Base-by-base conservation (phyloP, 2,113 vertebrate species). In the Aldabrachelys gigantea region DNA sequence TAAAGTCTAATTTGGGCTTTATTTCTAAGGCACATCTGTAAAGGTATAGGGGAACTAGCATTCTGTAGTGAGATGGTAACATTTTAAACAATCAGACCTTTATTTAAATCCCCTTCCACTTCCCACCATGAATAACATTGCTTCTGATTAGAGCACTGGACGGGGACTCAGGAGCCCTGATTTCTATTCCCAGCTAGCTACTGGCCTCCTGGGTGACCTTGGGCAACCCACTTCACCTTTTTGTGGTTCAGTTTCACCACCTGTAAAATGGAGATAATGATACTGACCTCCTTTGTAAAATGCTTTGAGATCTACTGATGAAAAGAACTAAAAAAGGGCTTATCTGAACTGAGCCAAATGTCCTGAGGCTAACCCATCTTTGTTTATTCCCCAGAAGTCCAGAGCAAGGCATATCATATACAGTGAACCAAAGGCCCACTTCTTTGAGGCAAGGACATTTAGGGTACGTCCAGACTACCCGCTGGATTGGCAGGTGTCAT, bases 21-120 rank as follows among this genome's bases (percentile, higher is more conserved):
- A 82, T 31, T 95, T 90, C n/a, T 95, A 59, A 87, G 90, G 82
- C 27, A 90, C 21, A 91, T 72, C 53, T 92, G 56, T 91, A 53
- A 89, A 38, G 6, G 21, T 6, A 31, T 13, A 29, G 29, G 59
- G 31, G 59, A 62, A 62, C 29, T 35, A 31, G 59, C 22, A 62
- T 62, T 62, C 59, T 62, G 6, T 62, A 31, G 54, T 56, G 54
- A 21, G 22, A 56, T 56, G 76, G 3, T 44, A 82, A 88, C 2
- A 6, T 3, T 81, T 78, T 1, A 24, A 49, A 13, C 62, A 82
- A 3, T 53, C 17, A 19, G 21, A 12, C 82, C 31, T 65, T 88
- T 0, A 57, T 57, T 91, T 50, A 65, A 92, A 54, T 79, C 14
- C 24, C 24, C 12, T 19, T 85, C 41, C 57, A 38, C 47, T 57